phyloP scores from a whole-genome alignment of 2,888 invertebrate genomes.

The Ceraclea dissimilis region DNA sequence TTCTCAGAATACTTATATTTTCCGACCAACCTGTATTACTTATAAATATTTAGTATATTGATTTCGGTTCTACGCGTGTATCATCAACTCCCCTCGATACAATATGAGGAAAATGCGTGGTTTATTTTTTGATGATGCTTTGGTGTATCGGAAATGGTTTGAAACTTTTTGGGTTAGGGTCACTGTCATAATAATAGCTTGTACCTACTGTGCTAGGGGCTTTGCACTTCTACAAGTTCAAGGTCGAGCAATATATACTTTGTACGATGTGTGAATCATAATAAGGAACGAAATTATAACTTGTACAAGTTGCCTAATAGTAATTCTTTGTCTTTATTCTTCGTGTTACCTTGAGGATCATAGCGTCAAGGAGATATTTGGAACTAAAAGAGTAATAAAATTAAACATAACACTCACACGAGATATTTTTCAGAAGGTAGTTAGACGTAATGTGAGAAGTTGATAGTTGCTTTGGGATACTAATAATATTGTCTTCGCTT shows the following conservation, averaged over 20 bases:
- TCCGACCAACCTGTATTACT: no score
- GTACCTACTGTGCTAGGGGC: neutral
- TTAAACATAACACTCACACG: neutral
- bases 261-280: no score
- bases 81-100: no score
- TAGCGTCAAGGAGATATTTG: no score
- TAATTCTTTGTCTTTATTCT: no score
- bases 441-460: neutral
- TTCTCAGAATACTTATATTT: no score
- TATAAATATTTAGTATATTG: no score
- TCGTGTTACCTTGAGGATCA: no score
- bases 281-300: no score
- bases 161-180: neutral
- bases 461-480: neutral
- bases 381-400: neutral
- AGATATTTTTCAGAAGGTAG: neutral
- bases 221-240: slow-evolving; percentile 2
- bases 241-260: neutral
- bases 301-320: no score
- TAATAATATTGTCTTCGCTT: neutral
- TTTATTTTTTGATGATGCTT: neutral
- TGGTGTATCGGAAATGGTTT: neutral
- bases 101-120: neutral
- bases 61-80: no score
- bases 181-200: neutral